These are phyloP conservation scores for Eupithecia exiguata DNA, from an alignment of 2,888 invertebrate genomes.

Conservation along the genomic window DNA sequence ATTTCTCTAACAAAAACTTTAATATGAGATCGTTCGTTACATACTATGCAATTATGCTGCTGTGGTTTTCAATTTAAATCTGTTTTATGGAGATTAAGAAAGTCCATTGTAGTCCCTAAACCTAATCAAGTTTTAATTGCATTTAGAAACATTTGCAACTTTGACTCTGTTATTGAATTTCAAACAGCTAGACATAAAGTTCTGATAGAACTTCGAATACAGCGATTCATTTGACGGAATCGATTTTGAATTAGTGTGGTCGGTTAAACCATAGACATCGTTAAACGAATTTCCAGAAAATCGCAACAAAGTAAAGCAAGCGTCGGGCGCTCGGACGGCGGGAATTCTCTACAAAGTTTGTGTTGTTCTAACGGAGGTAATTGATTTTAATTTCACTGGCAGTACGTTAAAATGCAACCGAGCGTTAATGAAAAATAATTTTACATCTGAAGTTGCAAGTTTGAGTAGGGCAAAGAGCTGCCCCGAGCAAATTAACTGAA, in stretches of 20 bases:
- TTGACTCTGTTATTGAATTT: constrained; percentile 5
- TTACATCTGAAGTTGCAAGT: constrained; percentile 70
- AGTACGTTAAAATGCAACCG: constrained; percentile 67
- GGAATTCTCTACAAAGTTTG: constrained; percentile 65
- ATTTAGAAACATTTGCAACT: constrained; percentile 7
- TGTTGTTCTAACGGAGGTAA: constrained; percentile 69
- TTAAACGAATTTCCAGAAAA: constrained; percentile 56
- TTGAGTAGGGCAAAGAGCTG: constrained; percentile 53
- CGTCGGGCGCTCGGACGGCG: constrained; percentile 43
- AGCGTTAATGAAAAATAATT: constrained; percentile 80
- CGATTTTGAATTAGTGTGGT: constrained; percentile 45
- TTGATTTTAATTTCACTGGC: constrained; percentile 76
- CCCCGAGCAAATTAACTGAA: constrained; percentile 49
- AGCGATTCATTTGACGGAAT: constrained; percentile 40
- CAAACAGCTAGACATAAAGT: constrained; percentile 5
- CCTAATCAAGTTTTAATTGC: constrained; percentile 1
- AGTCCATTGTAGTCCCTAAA: not conserved
- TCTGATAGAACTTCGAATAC: not conserved
- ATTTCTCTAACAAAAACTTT: constrained; percentile 62
- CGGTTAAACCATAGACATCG: constrained; percentile 47
- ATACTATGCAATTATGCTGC: constrained; percentile 26
- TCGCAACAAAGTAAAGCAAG: constrained; percentile 52
- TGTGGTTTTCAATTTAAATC: constrained; percentile 4
- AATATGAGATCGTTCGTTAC: constrained; percentile 55
- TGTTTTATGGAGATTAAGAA: not conserved